Percentiles rank a stretch among this genome's conserved stretches.
Evolutionary conservation across 2,888 invertebrate genomes (phyloP).

Genomic region (Odontomyia ornata): DNA sequence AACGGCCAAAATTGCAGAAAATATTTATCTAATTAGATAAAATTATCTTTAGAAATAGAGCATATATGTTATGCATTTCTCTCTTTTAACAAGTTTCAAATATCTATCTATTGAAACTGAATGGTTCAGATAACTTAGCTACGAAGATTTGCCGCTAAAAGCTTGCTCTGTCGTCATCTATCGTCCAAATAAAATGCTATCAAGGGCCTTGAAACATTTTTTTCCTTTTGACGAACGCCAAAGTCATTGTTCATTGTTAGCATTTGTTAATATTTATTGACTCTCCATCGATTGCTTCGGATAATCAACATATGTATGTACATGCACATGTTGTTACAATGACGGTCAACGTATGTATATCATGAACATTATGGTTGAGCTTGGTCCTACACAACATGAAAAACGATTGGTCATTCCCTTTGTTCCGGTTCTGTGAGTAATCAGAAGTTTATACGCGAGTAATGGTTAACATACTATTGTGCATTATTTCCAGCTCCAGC

Average conservation of each 20-base stretch:
- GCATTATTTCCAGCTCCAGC: not conserved
- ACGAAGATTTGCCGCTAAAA: no score
- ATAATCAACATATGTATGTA: not conserved
- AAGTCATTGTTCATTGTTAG: constrained; percentile 5
- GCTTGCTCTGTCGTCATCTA: no score
- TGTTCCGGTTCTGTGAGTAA: not conserved
- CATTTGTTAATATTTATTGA: not conserved
- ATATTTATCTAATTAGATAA: no score
- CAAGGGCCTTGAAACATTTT: not conserved
- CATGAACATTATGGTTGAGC: not conserved
- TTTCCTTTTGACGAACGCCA: not conserved
- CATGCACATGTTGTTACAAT: not conserved
- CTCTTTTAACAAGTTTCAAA: no score
- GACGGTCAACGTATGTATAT: not conserved
- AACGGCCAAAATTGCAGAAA: no score
- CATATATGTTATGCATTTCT: no score
- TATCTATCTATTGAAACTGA: no score
- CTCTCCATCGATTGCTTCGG: not conserved
- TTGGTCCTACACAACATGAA: not conserved
- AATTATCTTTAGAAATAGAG: no score
- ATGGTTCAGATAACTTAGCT: no score
- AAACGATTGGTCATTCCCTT: not conserved
- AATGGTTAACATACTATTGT: not conserved
- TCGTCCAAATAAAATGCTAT: no score
- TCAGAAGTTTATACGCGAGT: not conserved